Base-by-base conservation (phyloP, 2,888 invertebrate species). In the Stenodera caucasica region DNA sequence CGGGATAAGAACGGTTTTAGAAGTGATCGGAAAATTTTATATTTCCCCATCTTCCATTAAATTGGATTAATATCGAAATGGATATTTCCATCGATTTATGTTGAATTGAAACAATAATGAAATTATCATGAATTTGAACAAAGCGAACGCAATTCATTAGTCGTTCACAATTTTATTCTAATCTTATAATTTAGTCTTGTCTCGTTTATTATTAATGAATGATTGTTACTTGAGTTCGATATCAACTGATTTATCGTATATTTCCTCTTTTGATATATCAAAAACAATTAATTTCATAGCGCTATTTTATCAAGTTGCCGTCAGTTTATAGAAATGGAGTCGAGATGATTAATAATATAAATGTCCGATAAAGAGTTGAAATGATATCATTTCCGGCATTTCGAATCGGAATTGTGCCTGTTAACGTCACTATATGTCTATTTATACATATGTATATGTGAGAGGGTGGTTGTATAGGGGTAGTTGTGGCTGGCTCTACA, bases 351-450 rank as follows among this genome's bases (percentile, higher is more conserved):
- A 69, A 69, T 69, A 67, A 65, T 67, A 53, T 45, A 45, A 18
- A n/a, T 50, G 50, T 29, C 61, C 50, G 69, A 69, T 69, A 69
- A 69, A 69, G 65, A 67, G 67, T 66, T 69, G 64, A 69, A 69
- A 67, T 57, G 65, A 60, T 67, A 67, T 67, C 65, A 66, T 67
- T 69, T 69, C 67, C 66, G 67, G 63, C 66, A 62, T 64, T 63
- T 58, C 57, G 57, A 52, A 29, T 55, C 62, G 57, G 21, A 52
- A 52, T 37, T 45, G 37, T 45, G 18, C 18, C 2, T 45, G 45
- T 45, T 45, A 45, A 45, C 21, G 45, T 45, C 45, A 45, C 11
- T 45, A 9, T 8, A 18, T 40, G 37, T n/a, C n/a, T n/a, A n/a
- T n/a, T 7, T 26, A 26, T 26, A 26, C 26, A 3, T 26, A 26